Base-by-base conservation (phyloP, 2,888 invertebrate species). In the Microctonus hyperodae region DNA sequence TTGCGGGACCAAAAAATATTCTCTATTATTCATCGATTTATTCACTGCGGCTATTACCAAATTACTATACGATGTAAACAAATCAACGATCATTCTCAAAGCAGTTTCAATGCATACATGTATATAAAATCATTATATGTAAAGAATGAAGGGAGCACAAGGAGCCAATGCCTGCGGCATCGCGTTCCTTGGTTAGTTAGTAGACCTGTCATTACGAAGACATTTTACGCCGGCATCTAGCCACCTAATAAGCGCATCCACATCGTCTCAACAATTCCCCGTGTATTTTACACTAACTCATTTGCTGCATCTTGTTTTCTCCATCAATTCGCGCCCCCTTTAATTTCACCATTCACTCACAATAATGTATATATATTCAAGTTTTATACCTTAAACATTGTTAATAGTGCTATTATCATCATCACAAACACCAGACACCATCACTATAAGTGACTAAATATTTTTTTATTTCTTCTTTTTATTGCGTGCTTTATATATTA, bases 51-150 rank as follows among this genome's bases (percentile, higher is more conserved):
- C 78, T 77, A 80, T 81, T 81, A 81, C 79, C 81, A 82, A 82
- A 82, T 82, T 81, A 81, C 79, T 80, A n/a, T n/a, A 77, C 79
- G 81, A 76, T 81, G 81, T 81, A 81, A 81, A 81, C 81, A 81
- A 79, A 79, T 80, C 76, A 77, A 75, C 75, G 73, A 48, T 71
- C 71, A 73, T 65, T 58, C 69, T 65, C 71, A 68, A 67, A 58
- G 67, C 72, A 68, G n/a, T 69, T 64, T 40, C 60, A 60, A 44
- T 63, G 70, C 67, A 64, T 55, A 13, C 69, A 67, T 66, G 66
- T 69, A 63, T 48, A 53, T 5, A 22, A 51, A 58, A 44, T n/a
- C n/a, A n/a, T n/a, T 16, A 35, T 37, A 68, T 40, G 50, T 31
- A 64, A 60, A 64, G 63, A 35, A 60, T 55, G 23, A 22, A 13